Percentiles rank a stretch among this genome's conserved stretches.
Evolutionary conservation across 2,888 invertebrate species (phyloP).

Genomic region (Ochropacha duplaris): DNA sequence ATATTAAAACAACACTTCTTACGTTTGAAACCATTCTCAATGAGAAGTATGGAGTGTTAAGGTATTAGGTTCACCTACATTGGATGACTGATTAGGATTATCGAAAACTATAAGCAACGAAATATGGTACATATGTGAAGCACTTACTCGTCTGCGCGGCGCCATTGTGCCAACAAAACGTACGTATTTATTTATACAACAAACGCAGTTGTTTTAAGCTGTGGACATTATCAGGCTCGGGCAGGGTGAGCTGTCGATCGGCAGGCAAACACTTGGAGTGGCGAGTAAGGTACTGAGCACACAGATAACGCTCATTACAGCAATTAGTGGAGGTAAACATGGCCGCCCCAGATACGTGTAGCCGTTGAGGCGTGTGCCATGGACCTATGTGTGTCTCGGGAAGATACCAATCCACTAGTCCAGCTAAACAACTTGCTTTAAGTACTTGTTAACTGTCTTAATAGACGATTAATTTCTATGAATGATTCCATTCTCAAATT

Average conservation of each 20-base stretch:
- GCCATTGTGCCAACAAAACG: conserved; percentile 28
- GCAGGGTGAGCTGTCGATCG: conserved; percentile 54
- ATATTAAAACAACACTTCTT: background rate
- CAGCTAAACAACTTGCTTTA: background rate
- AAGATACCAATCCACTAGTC: background rate
- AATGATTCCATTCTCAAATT: background rate
- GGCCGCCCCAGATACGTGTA: conserved; percentile 60
- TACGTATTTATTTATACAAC: background rate
- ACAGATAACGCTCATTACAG: conserved; percentile 75
- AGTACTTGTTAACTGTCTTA: background rate
- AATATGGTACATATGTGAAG: background rate
- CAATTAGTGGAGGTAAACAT: conserved; percentile 75
- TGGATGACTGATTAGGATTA: background rate
- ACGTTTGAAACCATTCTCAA: background rate
- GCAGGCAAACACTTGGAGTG: conserved; percentile 63
- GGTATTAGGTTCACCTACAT: background rate
- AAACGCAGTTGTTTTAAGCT: conserved; percentile 22
- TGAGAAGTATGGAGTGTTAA: background rate
- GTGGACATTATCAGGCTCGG: conserved; percentile 47
- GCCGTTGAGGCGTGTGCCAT: conserved; percentile 25
- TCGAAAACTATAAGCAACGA: background rate
- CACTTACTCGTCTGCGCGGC: conserved; percentile 22
- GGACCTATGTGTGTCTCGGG: conserved; percentile 16
- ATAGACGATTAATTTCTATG: background rate
- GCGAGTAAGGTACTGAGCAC: conserved; percentile 48